A percentile compares a stretch with the other conserved stretches of the same genome.
Evolutionary conservation across 2,797 vertebrate species (phyloP).

Genomic region (Falco cherrug): DNA sequence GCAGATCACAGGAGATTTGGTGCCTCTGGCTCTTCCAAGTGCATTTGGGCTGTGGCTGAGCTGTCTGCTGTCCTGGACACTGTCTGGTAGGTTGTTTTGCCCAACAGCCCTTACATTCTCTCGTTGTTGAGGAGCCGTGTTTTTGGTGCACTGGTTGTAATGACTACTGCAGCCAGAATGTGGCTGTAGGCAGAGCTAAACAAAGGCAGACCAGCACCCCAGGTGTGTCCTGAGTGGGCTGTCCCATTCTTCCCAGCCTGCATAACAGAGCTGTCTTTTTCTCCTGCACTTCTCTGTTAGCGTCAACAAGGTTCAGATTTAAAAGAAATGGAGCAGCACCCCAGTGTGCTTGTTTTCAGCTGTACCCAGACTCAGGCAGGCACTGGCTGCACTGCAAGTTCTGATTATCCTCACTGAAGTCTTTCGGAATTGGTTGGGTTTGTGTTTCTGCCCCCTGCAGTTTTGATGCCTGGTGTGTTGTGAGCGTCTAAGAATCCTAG

Average conservation of each 20-base stretch:
- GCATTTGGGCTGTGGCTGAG: neutral
- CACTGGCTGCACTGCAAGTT: neutral
- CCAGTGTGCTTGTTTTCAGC: neutral
- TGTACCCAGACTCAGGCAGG: neutral
- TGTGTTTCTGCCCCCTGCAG: neutral
- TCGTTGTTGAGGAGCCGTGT: neutral
- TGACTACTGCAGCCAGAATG: neutral
- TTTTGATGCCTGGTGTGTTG: neutral
- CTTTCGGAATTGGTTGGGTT: neutral
- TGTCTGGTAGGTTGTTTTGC: neutral
- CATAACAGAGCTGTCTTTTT: neutral
- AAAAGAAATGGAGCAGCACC: neutral
- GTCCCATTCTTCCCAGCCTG: neutral
- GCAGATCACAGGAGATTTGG: neutral
- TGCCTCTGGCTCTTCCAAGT: neutral
- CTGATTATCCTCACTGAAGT: neutral
- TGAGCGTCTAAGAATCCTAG: neutral
- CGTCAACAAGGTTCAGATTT: neutral
- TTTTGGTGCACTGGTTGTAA: neutral
- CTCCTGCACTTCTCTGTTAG: neutral
- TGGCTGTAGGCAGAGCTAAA: neutral
- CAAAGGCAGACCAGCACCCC: neutral
- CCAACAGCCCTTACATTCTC: neutral
- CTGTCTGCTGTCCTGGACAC: neutral
- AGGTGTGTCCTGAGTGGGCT: neutral